Evolutionary conservation across 2,113 vertebrate species (phyloP), one percentile per base, ranked within the genome.

Genomic region (Heliornis fulica): DNA sequence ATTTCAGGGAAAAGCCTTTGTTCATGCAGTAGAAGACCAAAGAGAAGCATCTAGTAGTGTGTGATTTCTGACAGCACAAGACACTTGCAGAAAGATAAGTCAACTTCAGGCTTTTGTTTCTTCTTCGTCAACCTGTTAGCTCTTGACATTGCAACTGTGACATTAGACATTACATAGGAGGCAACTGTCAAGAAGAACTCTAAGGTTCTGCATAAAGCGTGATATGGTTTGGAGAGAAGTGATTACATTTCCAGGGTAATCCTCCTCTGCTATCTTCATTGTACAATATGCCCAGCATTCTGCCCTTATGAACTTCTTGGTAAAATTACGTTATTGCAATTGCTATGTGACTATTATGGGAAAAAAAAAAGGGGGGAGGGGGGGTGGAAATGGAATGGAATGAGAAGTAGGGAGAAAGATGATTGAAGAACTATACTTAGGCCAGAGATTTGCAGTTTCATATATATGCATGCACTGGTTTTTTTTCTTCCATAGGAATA

Each of bases 401-500:
- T 22, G 4, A 54, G 15, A 76, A 65, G 7, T 15, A 1, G 20
- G 11, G 18, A 74, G 26, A 94, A 94, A 78, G 71, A 68, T 28
- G 12, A 57, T 7, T 29, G 65, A 87, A 65, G 50, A 71, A 91
- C 63, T 25, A 66, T 5, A 66, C 5, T 23, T 46, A 51, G 19
- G 40, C 23, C 22, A 83, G 31, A 53, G 10, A 69, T 41, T 18
- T 53, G 43, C 72, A 50, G 11, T 38, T 71, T 81, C 34, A 20
- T 25, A 38, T 4, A 29, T 7, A 34, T 7, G 22, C 0, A 60
- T 0, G 12, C 3, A 18, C 0, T 5, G 13, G 25, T 22, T 20
- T 34, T 43, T 60, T 54, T 41, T 17, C 40, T 79, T 83, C 31
- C 14, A 63, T 1, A 5, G 22, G 54, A 80, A 46, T 66, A 59